Percentiles rank a stretch among this genome's conserved stretches.
These are phyloP conservation scores for Tribolium castaneum DNA, from an alignment of 1,140 invertebrate species.

Conservation along the genomic window DNA sequence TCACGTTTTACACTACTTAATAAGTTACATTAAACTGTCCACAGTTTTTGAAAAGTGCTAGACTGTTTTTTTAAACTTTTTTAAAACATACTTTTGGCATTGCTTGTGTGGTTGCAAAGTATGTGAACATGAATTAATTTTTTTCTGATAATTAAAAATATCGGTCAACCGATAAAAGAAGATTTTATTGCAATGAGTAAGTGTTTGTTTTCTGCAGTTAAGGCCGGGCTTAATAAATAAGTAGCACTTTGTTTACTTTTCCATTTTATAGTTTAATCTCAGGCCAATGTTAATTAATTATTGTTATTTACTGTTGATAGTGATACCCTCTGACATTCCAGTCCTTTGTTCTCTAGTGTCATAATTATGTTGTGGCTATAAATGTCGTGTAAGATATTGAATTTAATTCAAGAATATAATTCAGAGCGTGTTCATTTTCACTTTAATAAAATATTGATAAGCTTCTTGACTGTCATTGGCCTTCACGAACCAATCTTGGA, in stretches of 20 bases:
- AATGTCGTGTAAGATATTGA: slow-evolving; percentile 18
- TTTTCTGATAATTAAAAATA: no score
- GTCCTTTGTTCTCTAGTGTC: slow-evolving; percentile 3
- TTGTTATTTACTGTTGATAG: slow-evolving; percentile 11
- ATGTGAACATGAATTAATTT: no score
- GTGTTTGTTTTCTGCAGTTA: no score
- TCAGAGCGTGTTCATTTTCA: not conserved
- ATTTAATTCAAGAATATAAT: slow-evolving; percentile 25
- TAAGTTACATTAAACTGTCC: no score
- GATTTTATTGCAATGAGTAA: not conserved
- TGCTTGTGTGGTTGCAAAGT: no score
- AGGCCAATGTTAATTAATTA: slow-evolving; percentile 12
- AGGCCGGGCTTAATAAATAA: not conserved
- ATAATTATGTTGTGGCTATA: slow-evolving; percentile 16
- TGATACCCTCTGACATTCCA: slow-evolving; percentile 15
- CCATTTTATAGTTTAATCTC: slow-evolving; percentile 2
- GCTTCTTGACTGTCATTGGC: not conserved
- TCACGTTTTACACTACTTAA: no score
- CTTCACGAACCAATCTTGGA: not conserved
- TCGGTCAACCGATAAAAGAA: no score
- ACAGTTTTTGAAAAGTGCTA: no score
- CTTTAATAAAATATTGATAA: slow-evolving; percentile 19
- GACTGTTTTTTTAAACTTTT: no score
- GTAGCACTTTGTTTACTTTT: not conserved
- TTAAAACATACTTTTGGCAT: no score